phyloP scores from a whole-genome alignment of 2,888 invertebrate species.

The Drosophila tripunctata region DNA sequence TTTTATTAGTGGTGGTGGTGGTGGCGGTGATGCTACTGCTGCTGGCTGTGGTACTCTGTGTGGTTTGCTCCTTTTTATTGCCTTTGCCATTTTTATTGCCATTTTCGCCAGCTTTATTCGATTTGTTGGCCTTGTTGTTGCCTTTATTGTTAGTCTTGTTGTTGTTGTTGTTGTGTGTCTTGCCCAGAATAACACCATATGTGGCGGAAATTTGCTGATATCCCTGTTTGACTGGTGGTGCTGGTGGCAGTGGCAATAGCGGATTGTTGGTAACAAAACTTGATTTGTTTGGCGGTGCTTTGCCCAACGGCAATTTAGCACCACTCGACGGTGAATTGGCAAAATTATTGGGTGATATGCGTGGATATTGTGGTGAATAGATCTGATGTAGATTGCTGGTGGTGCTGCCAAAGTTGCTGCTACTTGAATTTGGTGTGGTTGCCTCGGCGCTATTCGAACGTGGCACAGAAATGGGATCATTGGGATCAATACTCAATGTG shows the following conservation, averaged over 20 bases:
- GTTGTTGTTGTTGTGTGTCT: slow-evolving; percentile 51
- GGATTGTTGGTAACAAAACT: slow-evolving; percentile 73
- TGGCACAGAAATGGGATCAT: slow-evolving; percentile 86
- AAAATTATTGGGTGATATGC: slow-evolving; percentile 80
- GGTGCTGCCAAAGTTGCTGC: slow-evolving; percentile 59
- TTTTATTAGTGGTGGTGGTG: slow-evolving; percentile 65
- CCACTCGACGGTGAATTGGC: slow-evolving; percentile 60
- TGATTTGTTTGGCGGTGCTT: slow-evolving; percentile 72
- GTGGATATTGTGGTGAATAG: slow-evolving; percentile 83
- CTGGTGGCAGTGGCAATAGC: slow-evolving; percentile 42
- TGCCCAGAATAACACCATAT: slow-evolving; percentile 78
- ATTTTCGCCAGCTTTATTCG: slow-evolving; percentile 44
- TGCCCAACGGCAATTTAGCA: slow-evolving; percentile 66
- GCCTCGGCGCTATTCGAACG: slow-evolving; percentile 75
- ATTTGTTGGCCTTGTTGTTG: slow-evolving; percentile 54
- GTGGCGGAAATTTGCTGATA: slow-evolving; percentile 82
- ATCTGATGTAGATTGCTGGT: slow-evolving; percentile 82
- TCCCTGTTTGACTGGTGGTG: slow-evolving; percentile 67
- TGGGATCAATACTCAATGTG: slow-evolving; percentile 87
- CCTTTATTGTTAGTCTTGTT: slow-evolving; percentile 43
- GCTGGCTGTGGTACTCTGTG: slow-evolving; percentile 21
- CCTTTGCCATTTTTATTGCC: slow-evolving; percentile 46
- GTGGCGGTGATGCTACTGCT: slow-evolving; percentile 23
- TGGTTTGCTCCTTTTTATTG: slow-evolving; percentile 61
- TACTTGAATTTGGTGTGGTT: slow-evolving; percentile 80